Percentiles rank a stretch among this genome's conserved stretches.
Conservation (phyloP, 2,888 invertebrate species). For the Buathra laborator region DNA sequence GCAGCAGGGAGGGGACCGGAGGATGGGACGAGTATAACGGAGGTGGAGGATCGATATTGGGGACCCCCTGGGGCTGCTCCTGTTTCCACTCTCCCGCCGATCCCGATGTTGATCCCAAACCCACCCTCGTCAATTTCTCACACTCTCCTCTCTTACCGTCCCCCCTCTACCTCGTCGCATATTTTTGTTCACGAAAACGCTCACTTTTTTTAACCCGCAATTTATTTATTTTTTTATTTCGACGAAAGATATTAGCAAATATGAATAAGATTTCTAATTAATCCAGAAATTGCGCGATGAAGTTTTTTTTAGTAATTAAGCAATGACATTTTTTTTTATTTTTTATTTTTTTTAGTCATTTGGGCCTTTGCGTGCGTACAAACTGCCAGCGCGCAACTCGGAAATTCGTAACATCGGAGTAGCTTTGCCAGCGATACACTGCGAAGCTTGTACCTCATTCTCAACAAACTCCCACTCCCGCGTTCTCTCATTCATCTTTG, state of each 20-base stretch:
- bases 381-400: no score
- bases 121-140: constrained; percentile 34
- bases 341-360: no score
- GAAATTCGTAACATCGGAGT: not conserved
- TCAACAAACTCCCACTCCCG: not conserved
- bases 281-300: no score
- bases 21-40: constrained; percentile 59
- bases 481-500: constrained; percentile 26
- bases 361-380: no score
- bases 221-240: no score
- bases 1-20: not conserved
- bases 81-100: constrained; percentile 39
- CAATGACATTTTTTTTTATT: no score
- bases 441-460: constrained; percentile 3
- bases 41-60: constrained; percentile 77
- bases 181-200: constrained; percentile 1
- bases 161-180: constrained; percentile 16
- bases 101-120: constrained; percentile 37
- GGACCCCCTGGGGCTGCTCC: constrained; percentile 75
- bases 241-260: no score
- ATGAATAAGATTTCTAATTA: no score
- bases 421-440: not conserved
- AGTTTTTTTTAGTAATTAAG: no score
- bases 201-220: not conserved
- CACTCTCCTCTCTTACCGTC: not conserved